phyloP scores from a whole-genome alignment of 1,140 invertebrate genomes.

The Rhyacophila brunnea region DNA sequence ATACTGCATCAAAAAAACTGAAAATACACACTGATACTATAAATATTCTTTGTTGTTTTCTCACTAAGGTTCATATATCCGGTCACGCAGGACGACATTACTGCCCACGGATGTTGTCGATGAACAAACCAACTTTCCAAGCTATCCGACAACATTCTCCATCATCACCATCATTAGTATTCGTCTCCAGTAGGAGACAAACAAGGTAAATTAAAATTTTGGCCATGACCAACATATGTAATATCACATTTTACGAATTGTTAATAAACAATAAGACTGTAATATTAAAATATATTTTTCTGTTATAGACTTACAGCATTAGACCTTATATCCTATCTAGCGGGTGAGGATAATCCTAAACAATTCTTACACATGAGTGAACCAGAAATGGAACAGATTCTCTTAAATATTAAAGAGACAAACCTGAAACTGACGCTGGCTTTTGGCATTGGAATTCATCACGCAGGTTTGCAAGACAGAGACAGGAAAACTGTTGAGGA shows the following conservation, averaged over 20 bases:
- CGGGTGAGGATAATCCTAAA: constrained; percentile 88
- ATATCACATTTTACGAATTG: too few relatives aligned
- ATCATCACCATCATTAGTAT: constrained; percentile 85
- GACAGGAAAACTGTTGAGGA: constrained; percentile 92
- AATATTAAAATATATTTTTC: too few relatives aligned
- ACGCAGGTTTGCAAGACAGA: constrained; percentile 89
- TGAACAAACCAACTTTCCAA: constrained; percentile 99
- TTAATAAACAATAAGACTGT: too few relatives aligned
- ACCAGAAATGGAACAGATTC: constrained; percentile 75
- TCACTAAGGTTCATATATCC: constrained; percentile 59
- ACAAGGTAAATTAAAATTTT: constrained; percentile 62
- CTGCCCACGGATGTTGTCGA: constrained; percentile 98
- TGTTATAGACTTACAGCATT: constrained; percentile 81
- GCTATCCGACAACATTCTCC: constrained; percentile 93
- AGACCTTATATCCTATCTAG: constrained; percentile 92
- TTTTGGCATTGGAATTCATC: constrained; percentile 98
- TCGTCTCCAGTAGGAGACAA: constrained; percentile 97
- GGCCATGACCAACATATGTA: too few relatives aligned
- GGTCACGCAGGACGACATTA: constrained; percentile 97
- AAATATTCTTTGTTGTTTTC: too few relatives aligned
- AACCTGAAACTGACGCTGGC: constrained; percentile 92
- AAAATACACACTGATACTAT: too few relatives aligned
- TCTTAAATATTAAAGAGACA: constrained; percentile 79
- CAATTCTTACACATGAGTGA: constrained; percentile 93
- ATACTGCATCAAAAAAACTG: too few relatives aligned